Evolutionary conservation across 2,113 vertebrate genomes (phyloP).

Genomic region (Isurus oxyrinchus): DNA sequence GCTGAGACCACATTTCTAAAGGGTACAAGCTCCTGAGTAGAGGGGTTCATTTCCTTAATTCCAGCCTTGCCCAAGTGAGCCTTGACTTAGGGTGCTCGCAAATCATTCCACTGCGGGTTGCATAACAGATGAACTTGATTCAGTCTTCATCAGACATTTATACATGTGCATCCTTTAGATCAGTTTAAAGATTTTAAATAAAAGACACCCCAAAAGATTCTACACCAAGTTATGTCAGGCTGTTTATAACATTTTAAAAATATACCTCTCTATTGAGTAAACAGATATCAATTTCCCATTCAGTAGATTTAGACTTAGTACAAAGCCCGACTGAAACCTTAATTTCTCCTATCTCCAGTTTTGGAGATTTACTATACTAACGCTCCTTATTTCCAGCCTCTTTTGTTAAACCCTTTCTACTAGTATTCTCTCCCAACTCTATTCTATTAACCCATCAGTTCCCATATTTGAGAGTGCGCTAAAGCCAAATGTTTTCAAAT

Average conservation of each 20-base stretch:
- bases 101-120: not conserved
- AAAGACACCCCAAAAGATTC: not conserved
- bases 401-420: not conserved
- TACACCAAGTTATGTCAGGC: not conserved
- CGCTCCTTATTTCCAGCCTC: not conserved
- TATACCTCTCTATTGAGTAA: not conserved
- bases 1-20: not conserved
- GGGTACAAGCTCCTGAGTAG: not conserved
- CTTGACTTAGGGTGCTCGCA: not conserved
- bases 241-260: not conserved
- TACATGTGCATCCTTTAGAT: not conserved
- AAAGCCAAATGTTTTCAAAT: not conserved
- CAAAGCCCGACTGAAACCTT: not conserved
- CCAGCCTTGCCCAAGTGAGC: not conserved
- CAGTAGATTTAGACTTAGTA: not conserved
- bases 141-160: not conserved
- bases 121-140: not conserved
- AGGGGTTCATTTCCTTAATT: not conserved
- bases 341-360: not conserved
- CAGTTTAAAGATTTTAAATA: not conserved
- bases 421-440: not conserved
- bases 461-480: not conserved
- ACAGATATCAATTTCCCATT: not conserved
- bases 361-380: not conserved
- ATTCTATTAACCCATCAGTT: not conserved